Evolutionary conservation across 2,113 vertebrate species (phyloP).

Genomic region (Cynocephalus volans): DNA sequence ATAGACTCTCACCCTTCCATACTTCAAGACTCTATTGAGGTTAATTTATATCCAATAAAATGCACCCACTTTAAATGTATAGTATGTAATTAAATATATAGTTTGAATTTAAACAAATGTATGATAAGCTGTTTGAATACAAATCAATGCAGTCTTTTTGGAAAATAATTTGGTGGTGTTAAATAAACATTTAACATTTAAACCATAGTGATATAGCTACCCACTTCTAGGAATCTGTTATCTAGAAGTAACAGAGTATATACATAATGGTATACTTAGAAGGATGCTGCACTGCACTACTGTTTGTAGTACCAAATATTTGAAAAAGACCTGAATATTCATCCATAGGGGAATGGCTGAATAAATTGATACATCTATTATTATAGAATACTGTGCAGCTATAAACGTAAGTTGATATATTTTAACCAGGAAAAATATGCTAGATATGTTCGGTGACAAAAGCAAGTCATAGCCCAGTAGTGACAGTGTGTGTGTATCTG

Average conservation of each 20-base stretch:
- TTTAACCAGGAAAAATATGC: background rate
- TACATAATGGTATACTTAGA: background rate
- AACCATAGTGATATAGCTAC: background rate
- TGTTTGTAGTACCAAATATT: background rate
- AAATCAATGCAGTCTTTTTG: background rate
- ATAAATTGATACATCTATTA: background rate
- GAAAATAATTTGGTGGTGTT: background rate
- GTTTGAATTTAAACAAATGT: conserved; percentile 35
- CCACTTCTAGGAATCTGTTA: background rate
- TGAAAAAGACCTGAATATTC: conserved; percentile 26
- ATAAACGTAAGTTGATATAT: background rate
- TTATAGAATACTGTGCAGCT: background rate
- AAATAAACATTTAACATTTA: conserved; percentile 45
- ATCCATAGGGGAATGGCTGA: background rate
- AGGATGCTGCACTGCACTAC: background rate
- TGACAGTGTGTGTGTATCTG: background rate
- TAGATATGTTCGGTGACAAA: background rate
- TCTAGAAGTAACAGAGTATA: background rate
- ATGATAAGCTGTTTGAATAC: background rate
- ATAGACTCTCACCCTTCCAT: background rate
- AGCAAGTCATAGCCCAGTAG: background rate
- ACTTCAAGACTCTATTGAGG: background rate
- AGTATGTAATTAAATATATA: background rate
- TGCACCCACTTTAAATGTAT: background rate
- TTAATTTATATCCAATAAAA: conserved; percentile 1